phyloP scores from a whole-genome alignment of 2,888 invertebrate genomes.

The Agonum fuliginosum region DNA sequence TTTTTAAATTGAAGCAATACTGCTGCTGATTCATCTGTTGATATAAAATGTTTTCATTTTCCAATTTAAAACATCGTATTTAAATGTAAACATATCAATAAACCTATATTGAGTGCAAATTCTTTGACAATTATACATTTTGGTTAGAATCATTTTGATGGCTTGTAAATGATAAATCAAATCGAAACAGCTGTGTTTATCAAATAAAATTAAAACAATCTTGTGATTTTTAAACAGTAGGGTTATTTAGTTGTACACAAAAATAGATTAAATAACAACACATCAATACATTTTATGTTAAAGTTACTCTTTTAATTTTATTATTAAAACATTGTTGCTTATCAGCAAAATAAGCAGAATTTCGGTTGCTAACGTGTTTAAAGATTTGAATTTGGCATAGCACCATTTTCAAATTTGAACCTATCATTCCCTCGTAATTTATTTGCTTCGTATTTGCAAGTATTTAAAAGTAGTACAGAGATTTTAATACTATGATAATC shows the following conservation, averaged over 20 bases:
- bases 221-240: slow-evolving; percentile 16
- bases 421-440: slow-evolving; percentile 64
- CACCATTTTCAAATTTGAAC: slow-evolving; percentile 72
- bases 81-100: slow-evolving; percentile 40
- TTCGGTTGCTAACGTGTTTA: slow-evolving; percentile 54
- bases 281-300: not conserved
- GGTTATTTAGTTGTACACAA: slow-evolving; percentile 26
- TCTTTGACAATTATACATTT: not conserved
- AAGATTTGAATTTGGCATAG: slow-evolving; percentile 71
- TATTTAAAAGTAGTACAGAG: slow-evolving; percentile 57
- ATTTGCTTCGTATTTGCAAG: slow-evolving; percentile 34
- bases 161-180: not conserved
- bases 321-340: not conserved
- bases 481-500: slow-evolving; percentile 60
- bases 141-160: not conserved
- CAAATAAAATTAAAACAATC: slow-evolving; percentile 26
- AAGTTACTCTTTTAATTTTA: not conserved
- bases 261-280: slow-evolving; percentile 10
- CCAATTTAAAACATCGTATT: slow-evolving; percentile 46
- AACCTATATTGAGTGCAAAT: slow-evolving; percentile 29
- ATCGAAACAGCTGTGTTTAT: not conserved
- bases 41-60: slow-evolving; percentile 15
- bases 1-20: slow-evolving; percentile 76
- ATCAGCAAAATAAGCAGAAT: slow-evolving; percentile 21
- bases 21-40: slow-evolving; percentile 75